Conservation (phyloP, 2,888 invertebrate genomes). For the Rhagium mordax region DNA sequence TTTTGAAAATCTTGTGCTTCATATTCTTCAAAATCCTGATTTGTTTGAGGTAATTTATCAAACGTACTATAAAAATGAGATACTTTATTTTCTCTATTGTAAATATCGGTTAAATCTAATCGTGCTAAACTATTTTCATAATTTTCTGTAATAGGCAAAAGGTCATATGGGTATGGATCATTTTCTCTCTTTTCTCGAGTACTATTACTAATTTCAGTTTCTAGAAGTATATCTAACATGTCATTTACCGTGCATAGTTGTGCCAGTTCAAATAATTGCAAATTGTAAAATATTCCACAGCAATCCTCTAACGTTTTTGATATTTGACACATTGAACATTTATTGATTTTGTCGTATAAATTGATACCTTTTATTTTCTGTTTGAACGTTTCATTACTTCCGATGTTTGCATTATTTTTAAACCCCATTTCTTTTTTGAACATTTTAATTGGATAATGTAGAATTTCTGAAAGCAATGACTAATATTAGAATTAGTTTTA, state of each 20-base stretch:
- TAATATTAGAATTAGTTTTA: too few relatives aligned
- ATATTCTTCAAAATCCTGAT: neutral
- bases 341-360: neutral
- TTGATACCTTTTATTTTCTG: neutral
- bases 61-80: neutral
- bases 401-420: neutral
- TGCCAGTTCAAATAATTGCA: neutral
- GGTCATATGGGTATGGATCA: neutral
- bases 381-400: neutral
- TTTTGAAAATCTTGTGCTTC: neutral
- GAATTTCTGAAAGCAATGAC: neutral
- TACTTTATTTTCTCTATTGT: too few relatives aligned
- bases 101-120: too few relatives aligned
- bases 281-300: neutral
- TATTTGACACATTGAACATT: neutral
- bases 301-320: conserved; percentile 16
- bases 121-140: neutral
- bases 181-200: neutral
- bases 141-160: neutral
- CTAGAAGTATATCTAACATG: neutral
- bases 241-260: neutral
- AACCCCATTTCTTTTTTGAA: neutral
- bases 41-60: neutral
- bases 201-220: neutral
- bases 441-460: neutral